These are phyloP conservation scores for Pegoplata infirma DNA, from an alignment of 2,888 invertebrate genomes.

Conservation along the genomic window DNA sequence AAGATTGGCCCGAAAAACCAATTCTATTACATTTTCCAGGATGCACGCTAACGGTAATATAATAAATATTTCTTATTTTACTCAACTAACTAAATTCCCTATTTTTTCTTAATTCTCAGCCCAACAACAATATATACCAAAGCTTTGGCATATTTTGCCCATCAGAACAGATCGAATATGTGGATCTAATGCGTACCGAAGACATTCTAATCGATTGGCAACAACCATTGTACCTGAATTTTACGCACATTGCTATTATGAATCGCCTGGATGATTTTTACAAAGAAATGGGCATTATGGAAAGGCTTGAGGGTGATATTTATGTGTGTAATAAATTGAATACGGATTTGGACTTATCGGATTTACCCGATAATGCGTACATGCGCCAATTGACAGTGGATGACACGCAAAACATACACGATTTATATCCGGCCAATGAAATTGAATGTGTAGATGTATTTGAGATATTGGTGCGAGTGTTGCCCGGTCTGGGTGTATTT, in stretches of 20 bases:
- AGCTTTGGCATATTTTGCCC: conserved; percentile 93
- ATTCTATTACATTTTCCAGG: conserved; percentile 93
- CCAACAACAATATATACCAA: conserved; percentile 88
- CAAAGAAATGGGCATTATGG: conserved; percentile 81
- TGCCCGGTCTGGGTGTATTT: conserved; percentile 91
- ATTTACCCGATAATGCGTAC: conserved; percentile 85
- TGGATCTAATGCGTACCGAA: conserved; percentile 86
- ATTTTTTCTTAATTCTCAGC: conserved; percentile 80
- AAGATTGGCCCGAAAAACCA: conserved; percentile 91
- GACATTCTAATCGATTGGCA: conserved; percentile 89
- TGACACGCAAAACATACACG: conserved; percentile 90
- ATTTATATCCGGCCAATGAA: conserved; percentile 91
- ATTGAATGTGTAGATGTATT: conserved; percentile 92
- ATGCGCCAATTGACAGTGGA: conserved; percentile 87
- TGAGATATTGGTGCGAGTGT: conserved; percentile 86
- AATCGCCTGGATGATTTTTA: conserved; percentile 87
- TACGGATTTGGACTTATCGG: conserved; percentile 81
- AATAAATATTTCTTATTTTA: conserved; percentile 3
- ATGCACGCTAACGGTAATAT: conserved; percentile 89
- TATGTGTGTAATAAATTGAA: conserved; percentile 85
- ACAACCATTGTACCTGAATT: conserved; percentile 90
- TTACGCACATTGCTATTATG: conserved; percentile 89
- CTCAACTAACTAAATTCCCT: not conserved
- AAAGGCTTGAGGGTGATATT: conserved; percentile 89
- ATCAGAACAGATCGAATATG: conserved; percentile 84